Base-by-base conservation (phyloP, 92 coral and sea anemone species). In the Epizoanthus illoricatus region DNA sequence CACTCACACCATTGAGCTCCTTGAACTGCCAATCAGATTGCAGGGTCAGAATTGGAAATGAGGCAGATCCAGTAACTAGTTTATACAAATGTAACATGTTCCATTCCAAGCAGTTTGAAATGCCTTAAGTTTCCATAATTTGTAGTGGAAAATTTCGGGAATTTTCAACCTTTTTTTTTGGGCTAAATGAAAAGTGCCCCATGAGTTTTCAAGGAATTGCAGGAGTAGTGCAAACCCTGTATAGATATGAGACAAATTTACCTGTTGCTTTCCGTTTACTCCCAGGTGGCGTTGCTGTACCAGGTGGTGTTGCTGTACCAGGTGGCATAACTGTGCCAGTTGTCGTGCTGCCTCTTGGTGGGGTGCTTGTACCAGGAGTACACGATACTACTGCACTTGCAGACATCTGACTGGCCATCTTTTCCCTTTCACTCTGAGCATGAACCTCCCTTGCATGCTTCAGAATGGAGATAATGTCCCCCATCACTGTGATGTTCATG, bases 401-500 rank as follows among this genome's bases (percentile, higher is more conserved):
- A 18, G 90, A 85, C 86, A 95, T 83, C 58, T 90, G 92, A 33
- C 92, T 89, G 69, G 97, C 97, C 65, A 90, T 81, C 86, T 90
- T 93, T 71, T 93, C 98, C 61, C 97, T 81, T 72, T 93, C 96
- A 87, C 87, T 89, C 96, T 95, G 97, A 4, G 96, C 98, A 88
- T 91, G 94, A 60, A 96, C 99, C 68, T 90, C 89, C 56, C 84
- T 93, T 71, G 96, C 92, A 84, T 96, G 99, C 66, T 95, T 92
- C 65, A 96, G 75, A 20, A 96, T 96, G 7, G 98, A 94, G 83
- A 96, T 96, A 20, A 96, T 84, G 56, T 96, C 99, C 55, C 99
- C 99, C 99, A 96, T 96, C 3, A 93, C 93, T 3, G 88, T 87
- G 61, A 96, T 92, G 7, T 94, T 94, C 90, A 96, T 96, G 89